Evolutionary conservation across 92 coral and sea anemone species (phyloP), one percentile per base, ranked within the genome.

Genomic region (Zoanthus sociatus): DNA sequence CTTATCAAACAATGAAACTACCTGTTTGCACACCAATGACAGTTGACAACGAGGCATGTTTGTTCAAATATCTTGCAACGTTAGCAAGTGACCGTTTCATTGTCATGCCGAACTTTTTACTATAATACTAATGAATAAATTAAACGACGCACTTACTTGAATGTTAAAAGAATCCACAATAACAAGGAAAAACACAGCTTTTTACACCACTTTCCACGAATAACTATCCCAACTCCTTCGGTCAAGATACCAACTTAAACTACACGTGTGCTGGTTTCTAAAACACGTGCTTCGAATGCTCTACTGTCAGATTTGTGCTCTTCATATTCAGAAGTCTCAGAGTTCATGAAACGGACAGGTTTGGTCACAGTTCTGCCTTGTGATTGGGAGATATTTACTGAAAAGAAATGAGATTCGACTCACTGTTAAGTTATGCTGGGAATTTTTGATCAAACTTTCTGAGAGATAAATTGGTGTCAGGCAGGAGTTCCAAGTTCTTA

Each of bases 381-480:
- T 63, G 69, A 63, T 63, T 63, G 69, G 69, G 21, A 17, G 69
- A 63, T 50, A 1, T 37, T 37, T 37, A 37, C 42, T 37, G 42
- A 50, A 9, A 50, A 50, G 9, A 21, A 63, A 17, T 63, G n/a
- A 63, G 21, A 63, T 17, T 63, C 21, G 69, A 63, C 55, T 50
- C 55, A 63, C 69, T 63, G 69, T 63, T 63, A 63, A 63, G 69
- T 9, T 17, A 63, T 63, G 69, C 69, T 63, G 69, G 69, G 69
- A 63, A 63, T 63, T 63, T 63, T 63, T 17, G 69, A 17, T 17
- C 26, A 17, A 63, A 63, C 26, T n/a, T 63, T 63, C 69, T 63
- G 64, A 37, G 64, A 58, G 64, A 58, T 58, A 1, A 63, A 63
- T 63, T 63, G 69, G 55, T 48, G 55, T 37, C 55, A 50, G 30